Base-by-base conservation (phyloP, 2,113 vertebrate genomes). In the Boleophthalmus pectinirostris region DNA sequence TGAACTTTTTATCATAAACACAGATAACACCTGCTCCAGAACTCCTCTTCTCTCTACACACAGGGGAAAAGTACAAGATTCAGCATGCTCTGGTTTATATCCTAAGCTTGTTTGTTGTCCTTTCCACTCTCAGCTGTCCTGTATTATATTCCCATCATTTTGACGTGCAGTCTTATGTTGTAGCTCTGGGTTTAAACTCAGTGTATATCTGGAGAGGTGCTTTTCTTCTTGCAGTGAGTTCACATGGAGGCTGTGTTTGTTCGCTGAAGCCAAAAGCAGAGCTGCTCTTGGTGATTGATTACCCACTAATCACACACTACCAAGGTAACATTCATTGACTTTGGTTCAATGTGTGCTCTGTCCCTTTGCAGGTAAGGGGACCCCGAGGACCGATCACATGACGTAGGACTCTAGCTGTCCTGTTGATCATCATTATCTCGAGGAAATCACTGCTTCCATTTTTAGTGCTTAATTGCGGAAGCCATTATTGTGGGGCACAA, bases 391-490 rank as follows among this genome's bases (percentile, higher is more conserved):
- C 8, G 54, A 68, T 75, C 70, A 78, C 68, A 23, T 66, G 73
- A 73, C 46, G 13, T 33, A 25, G 79, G 64, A 56, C 78, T 61
- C 61, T 67, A 66, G 63, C 66, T 73, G 67, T 69, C 68, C 66
- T 69, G 46, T 64, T 67, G 46, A 77, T 85, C 87, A 74, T 72
- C 77, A 13, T 53, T 51, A 56, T 65, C 46, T 68, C 35, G 74
- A 69, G 84, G 76, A 89, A 71, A 68, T 86, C 91, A 92, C 86
- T 72, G 80, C 89, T 91, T 93, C 93, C 90, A 91, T 90, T 92
- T 92, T 91, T 85, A 86, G 83, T 85, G 90, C 87, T 91, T 91
- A 91, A 92, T 90, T 90, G 83, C 79, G 84, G 90, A 92, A 92
- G 77, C 87, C 87, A 88, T 92, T 92, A 89, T 82, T 69, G 68